phyloP scores from a whole-genome alignment of 1,140 invertebrate genomes.

The Lepidurus arcticus region DNA sequence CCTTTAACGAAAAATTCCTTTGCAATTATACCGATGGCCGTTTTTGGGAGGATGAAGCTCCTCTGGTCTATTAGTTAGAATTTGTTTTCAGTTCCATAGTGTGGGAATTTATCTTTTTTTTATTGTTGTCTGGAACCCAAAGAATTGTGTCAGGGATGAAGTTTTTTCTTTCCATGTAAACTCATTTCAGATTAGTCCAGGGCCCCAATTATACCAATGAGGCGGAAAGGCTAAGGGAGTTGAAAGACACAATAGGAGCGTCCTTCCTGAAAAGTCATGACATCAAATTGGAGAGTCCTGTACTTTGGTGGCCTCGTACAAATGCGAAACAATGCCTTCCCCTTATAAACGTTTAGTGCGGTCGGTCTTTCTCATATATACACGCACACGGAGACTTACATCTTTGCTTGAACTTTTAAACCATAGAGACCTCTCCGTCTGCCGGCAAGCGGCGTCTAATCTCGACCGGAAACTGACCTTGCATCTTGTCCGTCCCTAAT shows the following conservation, averaged over 20 bases:
- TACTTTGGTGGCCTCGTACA: background rate
- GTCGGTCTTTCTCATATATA: background rate
- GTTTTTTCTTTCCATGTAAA: background rate
- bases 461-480: conserved; percentile 9
- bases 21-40: background rate
- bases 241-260: background rate
- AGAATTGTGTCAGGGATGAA: background rate
- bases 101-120: background rate
- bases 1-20: background rate
- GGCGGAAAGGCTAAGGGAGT: background rate
- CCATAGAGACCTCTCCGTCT: conserved; percentile 7
- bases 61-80: background rate
- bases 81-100: background rate
- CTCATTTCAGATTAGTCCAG: background rate
- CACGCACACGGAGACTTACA: background rate
- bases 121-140: too few relatives aligned
- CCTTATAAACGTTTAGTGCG: background rate
- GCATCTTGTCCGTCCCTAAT: conserved; percentile 5
- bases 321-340: conserved; percentile 16
- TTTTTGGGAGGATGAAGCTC: background rate
- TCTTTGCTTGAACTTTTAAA: background rate
- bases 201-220: background rate
- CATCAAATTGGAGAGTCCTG: background rate
- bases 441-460: conserved; percentile 4
- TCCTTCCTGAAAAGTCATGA: conserved; percentile 19